Evolutionary conservation across 37 sponge, comb jelly and placozoan species (phyloP), one percentile per base, ranked within the genome.

Genomic region (Oopsacas minuta): DNA sequence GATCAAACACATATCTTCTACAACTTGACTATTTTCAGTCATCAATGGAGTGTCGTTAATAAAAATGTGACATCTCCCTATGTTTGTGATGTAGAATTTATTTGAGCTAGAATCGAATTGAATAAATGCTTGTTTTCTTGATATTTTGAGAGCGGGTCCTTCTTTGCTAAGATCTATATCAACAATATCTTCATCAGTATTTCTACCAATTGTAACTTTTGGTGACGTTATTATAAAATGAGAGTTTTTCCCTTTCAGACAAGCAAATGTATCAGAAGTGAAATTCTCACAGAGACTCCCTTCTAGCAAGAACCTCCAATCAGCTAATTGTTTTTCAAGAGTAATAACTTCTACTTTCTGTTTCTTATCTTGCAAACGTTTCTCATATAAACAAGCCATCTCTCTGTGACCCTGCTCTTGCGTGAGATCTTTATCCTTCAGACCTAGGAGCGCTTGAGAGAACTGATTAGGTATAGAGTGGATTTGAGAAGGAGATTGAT

Each of bases 141-240:
- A 96, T 0, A 96, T 86, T 52, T 94, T 94, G 84, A 39, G 83
- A 17, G 92, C 91, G 28, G 94, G 91, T 17, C 89, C 94, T 37
- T 96, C 97, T 28, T 88, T 86, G 22, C 91, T 92, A 42, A 96
- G 89, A 85, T 96, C 97, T 83, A 96, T 90, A 83, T 92, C 91
- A 82, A 94, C 92, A 1, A 23, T 83, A 28, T 88, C 81, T 20
- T 81, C 52, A 52, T 86, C 52, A 20, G 95, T 89, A 25, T 38
- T 81, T 36, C 97, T 88, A 36, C 97, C 97, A 82, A 96, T 69
- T 7, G 85, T 86, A 39, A 96, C 92, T 25, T 88, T 42, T 0
- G 49, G 52, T 85, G 91, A 53, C 15, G 37, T 88, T 91, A 96
- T 96, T 49, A 82, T 35, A 83, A 89, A 94, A 36, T 90, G 93